Base-by-base conservation (phyloP, 1,140 invertebrate genomes). In the Akabosia matsudoensis region DNA sequence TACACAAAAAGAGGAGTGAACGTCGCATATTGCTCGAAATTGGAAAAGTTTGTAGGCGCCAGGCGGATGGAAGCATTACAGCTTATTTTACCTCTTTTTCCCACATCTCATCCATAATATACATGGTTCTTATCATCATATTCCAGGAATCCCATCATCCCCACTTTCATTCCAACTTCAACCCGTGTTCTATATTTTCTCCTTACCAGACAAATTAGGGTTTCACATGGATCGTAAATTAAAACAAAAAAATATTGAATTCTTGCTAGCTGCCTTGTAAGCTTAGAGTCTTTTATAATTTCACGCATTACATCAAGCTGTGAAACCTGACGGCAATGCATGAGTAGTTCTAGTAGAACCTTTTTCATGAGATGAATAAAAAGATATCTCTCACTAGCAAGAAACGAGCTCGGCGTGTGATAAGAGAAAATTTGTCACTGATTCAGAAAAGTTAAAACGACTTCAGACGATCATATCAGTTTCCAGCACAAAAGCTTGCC, bases 31-130 rank as follows among this genome's bases (percentile, higher is more conserved):
- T 30, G 61, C 61, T 30, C 45, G 33, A 72, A 72, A 72, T 72
- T 72, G 70, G 70, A 72, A 72, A 72, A 72, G 70, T 72, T 72
- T 72, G 34, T 51, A 72, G 70, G 70, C 70, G 70, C 70, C 70
- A 51, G 37, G 13, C 24, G 28, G 61, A 67, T 67, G 61, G 22
- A 31, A 67, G 28, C 61, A 67, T 31, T 67, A 28, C 28, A 30
- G 24, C 28, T 30, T 30, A 16, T 67, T 67, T 31, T 30, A 28
- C 28, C 22, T 31, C 10, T 7, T 31, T n/a, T n/a, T n/a, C n/a
- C n/a, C n/a, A n/a, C n/a, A n/a, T n/a, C 61, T 30, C 61, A 61
- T 61, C 54, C 54, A 61, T 61, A 67, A 67, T 28, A 31, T 67
- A 67, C 61, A 67, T 7, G 14, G 13, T 67, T 30, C 61, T 67